Conservation (phyloP, 2,797 vertebrate species). For the Enteromius unitaeniatus region DNA sequence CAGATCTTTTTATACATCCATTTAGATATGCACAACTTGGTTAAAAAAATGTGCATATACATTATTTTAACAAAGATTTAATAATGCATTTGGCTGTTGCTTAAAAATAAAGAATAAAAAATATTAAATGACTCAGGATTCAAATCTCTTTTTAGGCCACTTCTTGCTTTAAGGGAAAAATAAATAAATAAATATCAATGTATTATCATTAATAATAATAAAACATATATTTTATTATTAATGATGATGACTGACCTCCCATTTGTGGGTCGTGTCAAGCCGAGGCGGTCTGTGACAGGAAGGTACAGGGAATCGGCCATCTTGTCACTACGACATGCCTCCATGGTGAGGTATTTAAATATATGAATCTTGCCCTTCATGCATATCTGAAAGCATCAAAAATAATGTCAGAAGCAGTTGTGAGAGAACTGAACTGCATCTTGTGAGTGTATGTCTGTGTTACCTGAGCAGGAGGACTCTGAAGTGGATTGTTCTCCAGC, state of each 20-base stretch:
- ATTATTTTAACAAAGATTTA: slow-evolving; percentile 11
- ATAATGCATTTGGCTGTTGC: background rate
- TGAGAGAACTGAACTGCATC: background rate
- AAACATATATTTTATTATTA: too few species aligned
- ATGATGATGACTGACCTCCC: slow-evolving; percentile 80
- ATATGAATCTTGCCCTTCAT: slow-evolving; percentile 96
- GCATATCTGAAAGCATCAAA: slow-evolving; percentile 82
- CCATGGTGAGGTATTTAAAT: slow-evolving; percentile 93
- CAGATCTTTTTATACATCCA: slow-evolving; percentile 17
- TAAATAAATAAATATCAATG: background rate
- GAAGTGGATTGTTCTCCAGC: slow-evolving; percentile 94
- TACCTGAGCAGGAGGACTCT: slow-evolving; percentile 95
- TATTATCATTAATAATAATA: too few species aligned
- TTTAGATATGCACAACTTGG: background rate
- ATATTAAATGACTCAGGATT: background rate
- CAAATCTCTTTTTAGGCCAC: background rate
- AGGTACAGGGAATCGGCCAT: slow-evolving; percentile 87
- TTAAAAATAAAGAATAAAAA: background rate
- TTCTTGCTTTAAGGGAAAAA: background rate
- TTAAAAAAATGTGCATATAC: background rate
- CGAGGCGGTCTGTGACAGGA: slow-evolving; percentile 85
- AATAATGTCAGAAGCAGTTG: background rate
- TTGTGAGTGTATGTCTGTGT: background rate
- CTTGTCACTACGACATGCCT: slow-evolving; percentile 91
- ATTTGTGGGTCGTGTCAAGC: slow-evolving; percentile 81